Percentiles rank a stretch among this genome's conserved stretches.
phyloP scores from a whole-genome alignment of 2,888 invertebrate genomes.

The Choreutis nemorana region DNA sequence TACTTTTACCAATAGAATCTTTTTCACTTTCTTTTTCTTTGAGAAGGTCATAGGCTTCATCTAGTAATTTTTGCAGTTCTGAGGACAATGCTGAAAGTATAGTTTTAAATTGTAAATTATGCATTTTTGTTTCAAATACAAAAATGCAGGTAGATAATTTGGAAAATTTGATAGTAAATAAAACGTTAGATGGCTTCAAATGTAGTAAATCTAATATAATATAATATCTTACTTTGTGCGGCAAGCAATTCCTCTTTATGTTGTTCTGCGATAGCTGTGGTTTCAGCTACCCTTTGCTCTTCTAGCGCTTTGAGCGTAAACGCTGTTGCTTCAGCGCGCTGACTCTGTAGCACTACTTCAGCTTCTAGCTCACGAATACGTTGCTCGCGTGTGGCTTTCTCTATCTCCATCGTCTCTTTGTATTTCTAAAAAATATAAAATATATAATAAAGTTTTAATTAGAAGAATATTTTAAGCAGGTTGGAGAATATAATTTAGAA shows the following conservation, averaged over 20 bases:
- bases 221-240: slow-evolving; percentile 38
- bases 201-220: slow-evolving; percentile 6
- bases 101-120: slow-evolving; percentile 1
- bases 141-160: not conserved
- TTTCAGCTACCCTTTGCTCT: slow-evolving; percentile 38
- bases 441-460: not conserved
- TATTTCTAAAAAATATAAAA: slow-evolving; percentile 46
- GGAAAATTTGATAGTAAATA: not conserved
- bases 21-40: slow-evolving; percentile 61
- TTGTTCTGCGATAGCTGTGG: slow-evolving; percentile 33
- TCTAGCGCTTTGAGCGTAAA: slow-evolving; percentile 35
- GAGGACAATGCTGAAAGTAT: slow-evolving; percentile 57
- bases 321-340: slow-evolving; percentile 44
- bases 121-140: not conserved
- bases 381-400: slow-evolving; percentile 52
- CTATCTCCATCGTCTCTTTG: slow-evolving; percentile 58
- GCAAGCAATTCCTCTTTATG: slow-evolving; percentile 53
- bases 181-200: not conserved
- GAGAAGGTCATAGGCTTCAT: slow-evolving; percentile 59
- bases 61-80: slow-evolving; percentile 55
- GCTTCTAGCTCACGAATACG: slow-evolving; percentile 55
- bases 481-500: not conserved
- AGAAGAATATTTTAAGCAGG: not conserved
- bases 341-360: slow-evolving; percentile 37
- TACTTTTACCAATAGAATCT: slow-evolving; percentile 55